Base-by-base conservation (phyloP, 2,888 invertebrate genomes). In the Troides aeacus region DNA sequence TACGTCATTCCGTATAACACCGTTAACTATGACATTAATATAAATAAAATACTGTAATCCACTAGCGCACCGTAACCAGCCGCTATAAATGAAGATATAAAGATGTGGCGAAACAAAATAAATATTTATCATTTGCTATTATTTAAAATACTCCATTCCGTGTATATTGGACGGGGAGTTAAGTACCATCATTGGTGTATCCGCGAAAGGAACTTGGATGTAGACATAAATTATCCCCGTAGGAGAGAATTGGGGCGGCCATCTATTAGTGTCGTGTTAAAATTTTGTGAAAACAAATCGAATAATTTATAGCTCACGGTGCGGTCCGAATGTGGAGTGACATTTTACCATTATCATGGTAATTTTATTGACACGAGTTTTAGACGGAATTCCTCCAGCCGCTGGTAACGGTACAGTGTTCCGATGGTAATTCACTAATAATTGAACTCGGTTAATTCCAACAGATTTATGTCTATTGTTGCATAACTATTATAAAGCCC, bases 311-410 rank as follows among this genome's bases (percentile, higher is more conserved):
- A 69, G 72, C 75, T 70, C 76, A 75, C 72, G 69, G 63, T 75
- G 77, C 74, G 72, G 72, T 63, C 73, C 72, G 73, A 79, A 84
- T 79, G 77, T 82, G 75, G 83, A 81, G 77, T 80, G 81, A 75
- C 72, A 72, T 81, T 74, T 75, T 75, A 66, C 76, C 76, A 84
- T 84, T 84, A 81, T 82, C 72, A 85, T 87, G 83, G 71, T 74
- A 85, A 87, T 87, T 81, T 81, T 78, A 81, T 81, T 72, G 76
- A 70, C 67, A 60, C 64, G 46, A 60, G 61, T 67, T 70, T 66
- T 62, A 53, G 58, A 66, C 24, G 53, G 59, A 70, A 63, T 64
- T 70, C 66, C 56, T 70, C 39, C 15, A 61, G n/a, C 56, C 46
- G 36, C 57, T 23, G 23, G 57, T 70, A 70, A 70, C 70, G 70